Base-by-base conservation (phyloP, 2,888 invertebrate species). In the Leucozona laternaria region DNA sequence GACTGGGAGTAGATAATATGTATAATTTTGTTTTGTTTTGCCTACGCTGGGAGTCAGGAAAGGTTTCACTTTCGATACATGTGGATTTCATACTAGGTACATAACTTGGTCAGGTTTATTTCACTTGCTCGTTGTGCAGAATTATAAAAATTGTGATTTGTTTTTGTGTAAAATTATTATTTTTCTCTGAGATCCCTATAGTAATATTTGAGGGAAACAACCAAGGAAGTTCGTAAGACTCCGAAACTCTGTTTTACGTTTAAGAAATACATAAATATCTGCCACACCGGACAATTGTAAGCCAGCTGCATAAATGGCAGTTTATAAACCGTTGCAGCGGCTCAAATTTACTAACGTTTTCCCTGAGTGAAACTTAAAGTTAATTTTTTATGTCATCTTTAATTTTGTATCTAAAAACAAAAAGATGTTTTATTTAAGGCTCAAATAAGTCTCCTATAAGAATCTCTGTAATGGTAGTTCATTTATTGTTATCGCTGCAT, bases 11-110 rank as follows among this genome's bases (percentile, higher is more conserved):
- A 17, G 22, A 48, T n/a, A n/a, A n/a, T n/a, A n/a, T 25, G 7
- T 13, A 25, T 25, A 53, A 0, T 37, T 50, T 68, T 40, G 25
- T 48, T 17, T 11, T 34, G 20, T 48, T 60, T 68, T 60, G 48
- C 22, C n/a, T 57, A 55, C 17, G 45, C 17, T 43, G 2, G 40
- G 13, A 40, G 50, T 37, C n/a, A 64, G 71, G 45, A 60, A 55
- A 76, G 80, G 81, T 75, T 68, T 75, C 68, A 53, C 80, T 75
- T 80, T 75, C 75, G 28, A 31, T 75, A 20, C 17, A 6, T 17
- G 28, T 53, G 48, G 20, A 37, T 48, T 72, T 72, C 57, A 62
- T n/a, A 43, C 43, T 25, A 25, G n/a, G n/a, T n/a, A n/a, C n/a
- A n/a, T 34, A 34, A 45, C 55, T 25, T 48, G 66, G 40, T 48